Base-by-base conservation (phyloP, 2,113 vertebrate genomes). In the Lampris megalopsis region DNA sequence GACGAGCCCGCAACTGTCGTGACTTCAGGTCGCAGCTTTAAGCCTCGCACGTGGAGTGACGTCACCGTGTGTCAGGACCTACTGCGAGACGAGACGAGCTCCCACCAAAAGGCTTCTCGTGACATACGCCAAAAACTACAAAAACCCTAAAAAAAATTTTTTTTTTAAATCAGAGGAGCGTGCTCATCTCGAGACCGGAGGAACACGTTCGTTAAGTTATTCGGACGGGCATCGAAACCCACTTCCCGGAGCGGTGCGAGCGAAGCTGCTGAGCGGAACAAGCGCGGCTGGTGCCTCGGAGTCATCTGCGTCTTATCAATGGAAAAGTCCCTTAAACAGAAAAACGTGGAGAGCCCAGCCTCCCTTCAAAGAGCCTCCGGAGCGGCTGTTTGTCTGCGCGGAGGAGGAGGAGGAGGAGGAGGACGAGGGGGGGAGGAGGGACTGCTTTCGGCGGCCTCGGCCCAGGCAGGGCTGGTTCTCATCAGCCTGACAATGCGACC, bases 401-500 rank as follows among this genome's bases (percentile, higher is more conserved):
- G 78, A 76, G 83, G 84, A 74, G 70, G 50, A 80, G 84, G 56
- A 11, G 58, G 58, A 1, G 58, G 38, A n/a, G 8, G 37, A 40
- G 38, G 54, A 35, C n/a, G n/a, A n/a, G n/a, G n/a, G 54, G 0
- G 24, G 76, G 78, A 76, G 83, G 84, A 74, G 70, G 81, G 84
- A 73, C 68, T 69, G 73, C 83, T 86, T 88, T 91, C 82, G 87
- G 91, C 71, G 45, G 84, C 71, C 83, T 80, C 80, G 9, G 58
- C 70, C 63, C 41, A 54, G 2, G 88, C 41, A 54, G 2, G 88
- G 87, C 92, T 94, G 94, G 78, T 93, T 94, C 91, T 94, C 92
- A 94, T 95, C 92, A 94, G 80, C 81, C 59, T 92, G 92, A 94
- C 91, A 95, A 92, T 93, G 93, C 94, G 94, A 93, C 85, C 86